Evolutionary conservation across 2,888 invertebrate genomes (phyloP), one percentile per base, ranked within the genome.

Genomic region (Spicauda simplicius): DNA sequence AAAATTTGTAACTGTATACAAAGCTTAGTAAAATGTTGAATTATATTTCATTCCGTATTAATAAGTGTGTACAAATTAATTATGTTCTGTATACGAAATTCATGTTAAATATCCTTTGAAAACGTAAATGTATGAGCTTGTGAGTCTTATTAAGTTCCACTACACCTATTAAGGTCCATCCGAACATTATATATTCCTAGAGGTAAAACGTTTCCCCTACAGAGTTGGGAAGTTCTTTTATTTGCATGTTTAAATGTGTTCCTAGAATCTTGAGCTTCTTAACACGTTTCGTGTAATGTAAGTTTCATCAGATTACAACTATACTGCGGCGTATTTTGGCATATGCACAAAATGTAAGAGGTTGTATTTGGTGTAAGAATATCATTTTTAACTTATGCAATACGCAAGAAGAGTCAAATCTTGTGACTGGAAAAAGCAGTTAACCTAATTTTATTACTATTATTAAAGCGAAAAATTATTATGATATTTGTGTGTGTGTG

Each of bases 101-200:
- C 10, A 41, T 2, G 14, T 62, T 33, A 10, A 33, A 33, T 10
- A 8, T 33, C 37, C 41, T 10, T 45, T 41, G 37, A 54, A 41
- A 54, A 56, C 37, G 37, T 16, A 10, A 37, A 37, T 37, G 18
- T 37, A 37, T 56, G 37, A 56, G 33, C 18, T 30, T 11, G 4
- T 56, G 54, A 54, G 53, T 20, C 45, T 19, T 63, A 54, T 2
- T 41, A 63, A 54, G 54, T 25, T 63, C 41, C 54, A 54, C 45
- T 54, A 62, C 54, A 54, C 53, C 53, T 54, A 37, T 62, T 60
- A 60, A 60, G 58, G 50, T 4, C 60, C 50, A 16, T 50, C 50
- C 16, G 16, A 60, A 60, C 52, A 45, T 45, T 0, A n/a, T 12
- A 45, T 45, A 60, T 52, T 60, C 60, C 33, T 50, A 12, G 30